Base-by-base conservation (phyloP, 2,888 invertebrate genomes). In the Brachynemurus nebulosus region DNA sequence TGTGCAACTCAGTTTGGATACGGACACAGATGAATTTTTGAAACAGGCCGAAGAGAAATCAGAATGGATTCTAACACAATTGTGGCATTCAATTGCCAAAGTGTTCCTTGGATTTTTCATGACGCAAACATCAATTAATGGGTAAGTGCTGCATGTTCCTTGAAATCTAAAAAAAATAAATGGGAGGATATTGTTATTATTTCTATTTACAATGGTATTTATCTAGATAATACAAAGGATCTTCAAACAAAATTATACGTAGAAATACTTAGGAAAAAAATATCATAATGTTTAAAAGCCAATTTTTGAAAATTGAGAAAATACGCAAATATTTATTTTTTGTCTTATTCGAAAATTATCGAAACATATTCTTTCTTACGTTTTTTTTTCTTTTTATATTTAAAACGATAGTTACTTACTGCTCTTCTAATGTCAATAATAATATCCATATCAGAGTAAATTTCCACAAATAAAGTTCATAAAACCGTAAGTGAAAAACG, bases 41-140 rank as follows among this genome's bases (percentile, higher is more conserved):
- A 71, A 78, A 45, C 66, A 72, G 43, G 83, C 86, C 53, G 75
- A 78, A 51, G 80, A 83, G 52, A 85, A 86, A 61, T 84, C 88
- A 3, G 83, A 88, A 54, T 85, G 84, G 73, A 66, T 95, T 45
- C 79, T 90, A 66, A 78, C 86, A 19, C 92, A 97, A 65, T 70
- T 93, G 49, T 91, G 88, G 81, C 89, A 95, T 66, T 77, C 86
- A 27, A 55, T 96, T 27, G 86, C 86, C 12, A 82, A 85, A 55
- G 75, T 85, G n/a, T 66, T 95, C 33, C 72, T 96, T 16, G 79
- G 83, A 50, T 78, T 83, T 67, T 91, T 96, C 68, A 85, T 95
- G 81, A 86, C 91, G 21, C 83, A 86, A 61, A 97, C 96, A 2
- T 91, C 92, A 54, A 86, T 93, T 51, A 97, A 96, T 68, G 95